Conservation (phyloP, 1,140 invertebrate genomes). For the Galendromus occidentalis region DNA sequence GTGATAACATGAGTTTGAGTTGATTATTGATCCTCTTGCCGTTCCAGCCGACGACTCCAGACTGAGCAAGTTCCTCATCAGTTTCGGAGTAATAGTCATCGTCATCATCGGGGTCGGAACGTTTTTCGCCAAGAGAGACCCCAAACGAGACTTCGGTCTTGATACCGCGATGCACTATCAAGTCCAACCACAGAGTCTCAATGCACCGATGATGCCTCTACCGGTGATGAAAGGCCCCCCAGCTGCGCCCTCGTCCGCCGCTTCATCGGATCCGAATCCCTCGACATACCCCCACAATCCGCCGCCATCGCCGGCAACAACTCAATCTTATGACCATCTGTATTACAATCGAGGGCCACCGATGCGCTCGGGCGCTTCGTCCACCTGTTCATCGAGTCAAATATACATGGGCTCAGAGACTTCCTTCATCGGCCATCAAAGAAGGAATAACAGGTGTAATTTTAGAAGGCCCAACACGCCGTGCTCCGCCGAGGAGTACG, state of each 20-base stretch:
- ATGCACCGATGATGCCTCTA: neutral
- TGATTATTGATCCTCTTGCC: too few species aligned
- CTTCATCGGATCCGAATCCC: neutral
- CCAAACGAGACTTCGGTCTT: slow-evolving; percentile 11
- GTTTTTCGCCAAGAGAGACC: slow-evolving; percentile 7
- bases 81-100: too few species aligned
- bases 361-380: neutral
- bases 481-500: neutral
- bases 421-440: neutral
- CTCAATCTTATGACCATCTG: neutral
- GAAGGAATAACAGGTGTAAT: neutral
- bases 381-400: slow-evolving; percentile 4
- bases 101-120: neutral
- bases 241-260: neutral
- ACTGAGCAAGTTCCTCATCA: too few species aligned
- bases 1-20: too few species aligned
- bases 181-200: slow-evolving; percentile 20
- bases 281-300: neutral
- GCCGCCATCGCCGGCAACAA: neutral
- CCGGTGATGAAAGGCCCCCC: neutral
- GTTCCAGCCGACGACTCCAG: too few species aligned
- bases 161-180: slow-evolving; percentile 23
- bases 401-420: neutral
- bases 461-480: neutral
- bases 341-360: neutral